Evolutionary conservation across 2,113 vertebrate species (phyloP).

Genomic region (Mus pahari): DNA sequence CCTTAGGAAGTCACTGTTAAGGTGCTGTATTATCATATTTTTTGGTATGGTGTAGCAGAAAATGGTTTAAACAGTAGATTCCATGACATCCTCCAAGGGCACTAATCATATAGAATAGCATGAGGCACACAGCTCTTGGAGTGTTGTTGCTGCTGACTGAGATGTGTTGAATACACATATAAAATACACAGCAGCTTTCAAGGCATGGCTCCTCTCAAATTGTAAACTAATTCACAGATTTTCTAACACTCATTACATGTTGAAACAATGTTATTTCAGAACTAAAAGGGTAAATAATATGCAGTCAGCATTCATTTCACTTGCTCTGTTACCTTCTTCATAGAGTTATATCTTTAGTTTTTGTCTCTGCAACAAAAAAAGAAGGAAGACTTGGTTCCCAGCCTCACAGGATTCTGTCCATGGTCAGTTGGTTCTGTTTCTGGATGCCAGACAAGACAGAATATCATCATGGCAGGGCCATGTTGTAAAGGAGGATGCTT

Average conservation of each 20-base stretch:
- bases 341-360: background rate
- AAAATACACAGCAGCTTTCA: conserved; percentile 10
- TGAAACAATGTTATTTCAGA: background rate
- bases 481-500: background rate
- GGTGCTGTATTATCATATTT: background rate
- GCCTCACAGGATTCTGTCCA: no score
- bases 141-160: background rate
- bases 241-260: background rate
- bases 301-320: background rate
- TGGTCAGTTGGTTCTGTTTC: background rate
- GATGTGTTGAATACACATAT: background rate
- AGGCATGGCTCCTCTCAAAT: background rate
- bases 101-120: background rate
- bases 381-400: background rate
- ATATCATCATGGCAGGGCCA: no score
- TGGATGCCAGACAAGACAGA: background rate
- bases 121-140: background rate
- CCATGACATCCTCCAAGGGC: background rate
- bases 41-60: background rate
- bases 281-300: background rate
- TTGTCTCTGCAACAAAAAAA: background rate
- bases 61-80: background rate
- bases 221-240: conserved; percentile 32
- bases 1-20: background rate
- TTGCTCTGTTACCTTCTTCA: conserved; percentile 5